Conservation (phyloP, 2,888 invertebrate species). For the Andricus quercusramuli region DNA sequence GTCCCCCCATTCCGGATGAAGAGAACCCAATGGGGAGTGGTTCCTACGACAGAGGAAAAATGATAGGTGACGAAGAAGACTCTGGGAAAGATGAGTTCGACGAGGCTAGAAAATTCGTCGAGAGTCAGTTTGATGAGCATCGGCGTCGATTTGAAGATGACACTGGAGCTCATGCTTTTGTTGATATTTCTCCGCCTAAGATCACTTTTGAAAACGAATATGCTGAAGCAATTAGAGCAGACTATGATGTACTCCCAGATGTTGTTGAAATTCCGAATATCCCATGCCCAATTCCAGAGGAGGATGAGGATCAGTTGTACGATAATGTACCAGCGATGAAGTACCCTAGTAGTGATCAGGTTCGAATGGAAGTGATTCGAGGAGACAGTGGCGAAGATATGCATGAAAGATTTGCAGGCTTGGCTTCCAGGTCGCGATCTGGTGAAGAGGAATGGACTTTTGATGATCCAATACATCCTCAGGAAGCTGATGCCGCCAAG, state of each 20-base stretch:
- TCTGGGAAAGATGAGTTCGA: slow-evolving; percentile 64
- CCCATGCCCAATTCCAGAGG: slow-evolving; percentile 72
- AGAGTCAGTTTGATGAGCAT: slow-evolving; percentile 72
- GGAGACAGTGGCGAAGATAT: slow-evolving; percentile 75
- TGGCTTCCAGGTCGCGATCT: slow-evolving; percentile 64
- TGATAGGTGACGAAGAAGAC: slow-evolving; percentile 44
- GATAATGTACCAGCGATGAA: slow-evolving; percentile 76
- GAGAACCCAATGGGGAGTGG: slow-evolving; percentile 35
- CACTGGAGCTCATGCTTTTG: slow-evolving; percentile 52
- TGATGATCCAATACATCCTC: slow-evolving; percentile 60
- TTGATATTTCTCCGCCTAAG: slow-evolving; percentile 71
- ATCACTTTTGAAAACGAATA: slow-evolving; percentile 69
- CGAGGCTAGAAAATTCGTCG: slow-evolving; percentile 71
- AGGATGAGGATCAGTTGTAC: slow-evolving; percentile 73
- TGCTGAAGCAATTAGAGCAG: slow-evolving; percentile 70
- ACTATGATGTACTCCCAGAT: slow-evolving; percentile 66
- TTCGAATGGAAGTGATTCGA: slow-evolving; percentile 70
- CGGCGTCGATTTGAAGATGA: slow-evolving; percentile 62
- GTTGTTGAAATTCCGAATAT: slow-evolving; percentile 64
- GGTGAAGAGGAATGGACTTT: slow-evolving; percentile 73
- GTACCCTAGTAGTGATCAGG: slow-evolving; percentile 69
- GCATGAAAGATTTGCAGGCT: slow-evolving; percentile 73
- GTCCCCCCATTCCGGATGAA: slow-evolving; percentile 53
- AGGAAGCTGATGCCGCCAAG: slow-evolving; percentile 52
- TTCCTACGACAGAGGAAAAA: slow-evolving; percentile 30